A percentile compares a stretch with the other conserved stretches of the same genome.
phyloP scores from a whole-genome alignment of 2,888 invertebrate genomes.

The Leptopilina myrica region DNA sequence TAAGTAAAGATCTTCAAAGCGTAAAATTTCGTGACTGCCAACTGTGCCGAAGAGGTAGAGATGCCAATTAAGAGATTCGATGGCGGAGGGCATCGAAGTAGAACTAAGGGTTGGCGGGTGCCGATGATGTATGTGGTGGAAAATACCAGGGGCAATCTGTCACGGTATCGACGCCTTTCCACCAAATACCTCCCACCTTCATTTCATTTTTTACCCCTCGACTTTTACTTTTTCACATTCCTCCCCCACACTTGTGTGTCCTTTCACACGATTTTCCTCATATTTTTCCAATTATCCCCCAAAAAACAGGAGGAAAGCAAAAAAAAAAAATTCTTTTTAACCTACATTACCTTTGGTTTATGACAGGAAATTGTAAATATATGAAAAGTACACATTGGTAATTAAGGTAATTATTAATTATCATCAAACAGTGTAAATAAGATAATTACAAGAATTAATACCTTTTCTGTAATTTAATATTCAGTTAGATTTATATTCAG shows the following conservation, averaged over 20 bases:
- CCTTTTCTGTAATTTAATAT: too few relatives aligned
- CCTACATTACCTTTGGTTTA: background rate
- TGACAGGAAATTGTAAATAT: too few relatives aligned
- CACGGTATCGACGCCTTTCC: slow-evolving; percentile 73
- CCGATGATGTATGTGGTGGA: slow-evolving; percentile 76
- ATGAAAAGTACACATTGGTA: too few relatives aligned
- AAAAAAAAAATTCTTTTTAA: slow-evolving; percentile 11
- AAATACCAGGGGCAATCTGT: slow-evolving; percentile 75
- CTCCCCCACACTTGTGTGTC: too few relatives aligned
- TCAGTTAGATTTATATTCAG: too few relatives aligned
- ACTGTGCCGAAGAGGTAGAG: slow-evolving; percentile 58
- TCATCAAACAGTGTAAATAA: too few relatives aligned
- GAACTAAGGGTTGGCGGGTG: slow-evolving; percentile 70
- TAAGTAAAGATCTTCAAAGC: slow-evolving; percentile 21
- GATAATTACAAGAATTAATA: too few relatives aligned
- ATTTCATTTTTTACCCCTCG: background rate
- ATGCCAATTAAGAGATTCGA: slow-evolving; percentile 72
- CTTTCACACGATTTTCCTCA: slow-evolving; percentile 65
- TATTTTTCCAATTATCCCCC: slow-evolving; percentile 55
- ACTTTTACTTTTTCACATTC: slow-evolving; percentile 49
- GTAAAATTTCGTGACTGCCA: slow-evolving; percentile 49
- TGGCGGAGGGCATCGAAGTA: slow-evolving; percentile 68
- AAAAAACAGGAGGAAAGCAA: slow-evolving; percentile 40
- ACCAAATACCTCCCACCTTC: slow-evolving; percentile 54
- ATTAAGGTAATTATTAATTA: too few relatives aligned